Evolutionary conservation across 2,888 invertebrate genomes (phyloP).

Genomic region (Unio delphinus): DNA sequence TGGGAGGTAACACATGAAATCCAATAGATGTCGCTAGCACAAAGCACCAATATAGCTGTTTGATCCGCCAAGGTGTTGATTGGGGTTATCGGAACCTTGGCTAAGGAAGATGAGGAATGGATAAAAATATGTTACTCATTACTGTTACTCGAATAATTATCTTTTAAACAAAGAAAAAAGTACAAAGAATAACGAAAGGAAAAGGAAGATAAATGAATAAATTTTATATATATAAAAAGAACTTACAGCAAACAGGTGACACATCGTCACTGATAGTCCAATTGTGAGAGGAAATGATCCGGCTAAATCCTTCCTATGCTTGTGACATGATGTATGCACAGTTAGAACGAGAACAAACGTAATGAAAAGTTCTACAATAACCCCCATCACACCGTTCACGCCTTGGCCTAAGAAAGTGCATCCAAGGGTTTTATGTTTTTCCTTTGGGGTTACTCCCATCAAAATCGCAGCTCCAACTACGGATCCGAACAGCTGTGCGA

Average conservation of each 20-base stretch:
- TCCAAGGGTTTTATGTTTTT: slow-evolving; percentile 87
- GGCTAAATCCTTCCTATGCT: slow-evolving; percentile 83
- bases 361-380: slow-evolving; percentile 86
- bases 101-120: no score
- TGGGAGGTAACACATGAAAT: no score
- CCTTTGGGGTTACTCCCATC: slow-evolving; percentile 67
- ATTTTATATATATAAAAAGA: background rate
- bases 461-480: slow-evolving; percentile 94
- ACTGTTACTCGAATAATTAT: no score
- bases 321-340: slow-evolving; percentile 86
- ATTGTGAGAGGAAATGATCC: slow-evolving; percentile 86
- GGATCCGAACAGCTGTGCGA: slow-evolving; percentile 92
- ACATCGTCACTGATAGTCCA: slow-evolving; percentile 87
- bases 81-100: no score
- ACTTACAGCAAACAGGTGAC: slow-evolving; percentile 90
- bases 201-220: background rate
- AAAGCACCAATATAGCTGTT: no score
- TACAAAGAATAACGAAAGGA: no score
- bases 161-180: no score
- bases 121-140: no score
- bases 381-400: slow-evolving; percentile 79
- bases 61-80: no score
- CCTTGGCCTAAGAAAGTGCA: slow-evolving; percentile 73
- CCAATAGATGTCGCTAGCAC: no score
- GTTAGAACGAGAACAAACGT: slow-evolving; percentile 89